These are phyloP conservation scores for Hypercompe scribonia DNA, from an alignment of 2,888 invertebrate genomes.

Conservation along the genomic window DNA sequence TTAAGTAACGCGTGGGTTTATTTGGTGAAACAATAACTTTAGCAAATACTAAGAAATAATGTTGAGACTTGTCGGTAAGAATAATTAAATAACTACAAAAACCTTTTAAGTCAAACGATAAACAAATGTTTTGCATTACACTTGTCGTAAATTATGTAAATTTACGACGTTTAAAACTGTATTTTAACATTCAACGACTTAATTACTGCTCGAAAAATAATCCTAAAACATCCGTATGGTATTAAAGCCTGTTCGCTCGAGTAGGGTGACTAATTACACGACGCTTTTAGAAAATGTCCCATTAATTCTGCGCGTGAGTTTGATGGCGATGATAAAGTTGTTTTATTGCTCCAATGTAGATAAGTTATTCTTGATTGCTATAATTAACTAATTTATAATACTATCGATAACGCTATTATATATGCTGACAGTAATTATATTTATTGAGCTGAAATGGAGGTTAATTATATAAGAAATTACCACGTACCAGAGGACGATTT, in stretches of 20 bases:
- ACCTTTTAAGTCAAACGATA: constrained; percentile 52
- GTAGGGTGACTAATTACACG: constrained; percentile 50
- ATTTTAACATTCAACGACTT: constrained; percentile 65
- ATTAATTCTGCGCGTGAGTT: constrained; percentile 31
- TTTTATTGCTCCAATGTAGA: constrained; percentile 38
- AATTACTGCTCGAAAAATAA: constrained; percentile 63
- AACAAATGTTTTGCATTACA: constrained; percentile 48
- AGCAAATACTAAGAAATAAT: constrained; percentile 58
- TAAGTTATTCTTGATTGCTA: constrained; percentile 36
- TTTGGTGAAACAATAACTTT: constrained; percentile 67
- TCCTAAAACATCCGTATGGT: constrained; percentile 64
- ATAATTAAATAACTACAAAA: constrained; percentile 53
- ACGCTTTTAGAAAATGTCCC: constrained; percentile 41
- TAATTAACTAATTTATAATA: constrained; percentile 26
- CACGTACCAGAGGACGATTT: constrained; percentile 1
- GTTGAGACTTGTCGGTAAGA: constrained; percentile 48
- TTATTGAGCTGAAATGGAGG: constrained; percentile 11
- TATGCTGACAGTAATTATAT: constrained; percentile 13
- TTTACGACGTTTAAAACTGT: constrained; percentile 61
- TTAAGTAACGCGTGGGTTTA: constrained; percentile 59
- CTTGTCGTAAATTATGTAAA: constrained; percentile 60
- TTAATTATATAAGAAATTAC: constrained; percentile 7
- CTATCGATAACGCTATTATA: constrained; percentile 17
- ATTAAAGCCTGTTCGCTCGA: constrained; percentile 49
- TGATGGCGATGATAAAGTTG: constrained; percentile 42